These are phyloP conservation scores for Rhagonycha fulva DNA, from an alignment of 2,888 invertebrate genomes.

Conservation along the genomic window DNA sequence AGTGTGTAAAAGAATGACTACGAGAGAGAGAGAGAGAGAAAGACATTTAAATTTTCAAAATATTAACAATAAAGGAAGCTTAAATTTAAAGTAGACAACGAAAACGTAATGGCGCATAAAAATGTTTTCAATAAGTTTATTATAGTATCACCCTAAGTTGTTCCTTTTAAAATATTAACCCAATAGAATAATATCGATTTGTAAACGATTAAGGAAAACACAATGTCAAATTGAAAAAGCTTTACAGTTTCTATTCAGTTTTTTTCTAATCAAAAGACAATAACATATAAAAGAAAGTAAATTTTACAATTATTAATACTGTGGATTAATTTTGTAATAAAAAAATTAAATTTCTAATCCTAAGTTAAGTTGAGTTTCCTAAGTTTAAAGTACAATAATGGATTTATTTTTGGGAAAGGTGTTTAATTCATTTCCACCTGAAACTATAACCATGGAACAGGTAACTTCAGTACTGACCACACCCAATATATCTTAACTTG, in stretches of 20 bases:
- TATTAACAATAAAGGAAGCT: background rate
- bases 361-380: too few relatives aligned
- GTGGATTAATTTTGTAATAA: background rate
- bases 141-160: background rate
- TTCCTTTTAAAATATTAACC: background rate
- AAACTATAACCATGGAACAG: background rate
- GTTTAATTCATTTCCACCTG: background rate
- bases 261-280: too few relatives aligned
- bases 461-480: background rate
- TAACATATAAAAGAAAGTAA: too few relatives aligned
- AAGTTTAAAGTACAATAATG: background rate
- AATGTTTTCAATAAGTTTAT: too few relatives aligned
- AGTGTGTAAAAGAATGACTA: background rate
- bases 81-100: background rate
- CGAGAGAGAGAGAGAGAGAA: too few relatives aligned
- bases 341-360: background rate
- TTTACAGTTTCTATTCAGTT: background rate
- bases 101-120: background rate
- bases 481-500: background rate
- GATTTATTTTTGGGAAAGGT: background rate
- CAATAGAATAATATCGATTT: background rate
- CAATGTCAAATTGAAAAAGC: background rate
- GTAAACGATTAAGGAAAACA: background rate
- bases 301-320: background rate
- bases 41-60: background rate